These are phyloP conservation scores for Drosophila nebulosa DNA, from an alignment of 1,140 invertebrate genomes.

Conservation along the genomic window DNA sequence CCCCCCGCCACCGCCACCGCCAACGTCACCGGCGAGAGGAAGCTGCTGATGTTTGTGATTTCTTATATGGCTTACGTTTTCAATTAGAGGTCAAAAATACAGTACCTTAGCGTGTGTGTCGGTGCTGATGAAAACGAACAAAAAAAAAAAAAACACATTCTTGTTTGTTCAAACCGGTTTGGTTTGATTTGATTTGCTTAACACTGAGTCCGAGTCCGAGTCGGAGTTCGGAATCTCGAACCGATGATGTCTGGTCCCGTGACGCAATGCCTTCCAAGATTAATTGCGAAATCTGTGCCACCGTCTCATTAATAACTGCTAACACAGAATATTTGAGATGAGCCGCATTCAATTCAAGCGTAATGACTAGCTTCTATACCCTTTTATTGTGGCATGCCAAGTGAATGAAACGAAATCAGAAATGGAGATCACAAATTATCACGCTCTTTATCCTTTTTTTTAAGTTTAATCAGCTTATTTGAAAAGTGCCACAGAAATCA, in stretches of 20 bases:
- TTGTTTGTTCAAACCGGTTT: constrained; percentile 62
- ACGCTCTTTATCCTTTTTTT: too few relatives aligned
- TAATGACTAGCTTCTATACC: background rate
- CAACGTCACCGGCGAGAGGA: background rate
- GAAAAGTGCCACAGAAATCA: too few relatives aligned
- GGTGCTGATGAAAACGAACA: constrained; percentile 5
- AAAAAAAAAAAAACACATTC: constrained; percentile 16
- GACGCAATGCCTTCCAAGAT: constrained; percentile 26
- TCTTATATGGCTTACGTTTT: background rate
- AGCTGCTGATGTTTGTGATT: constrained; percentile 48
- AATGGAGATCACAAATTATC: too few relatives aligned
- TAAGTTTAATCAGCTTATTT: too few relatives aligned
- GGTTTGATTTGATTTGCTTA: constrained; percentile 26
- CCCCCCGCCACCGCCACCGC: too few relatives aligned
- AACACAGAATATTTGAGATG: constrained; percentile 3
- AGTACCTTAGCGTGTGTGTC: background rate
- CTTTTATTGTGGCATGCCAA: too few relatives aligned
- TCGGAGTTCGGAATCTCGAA: too few relatives aligned
- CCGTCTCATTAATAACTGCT: constrained; percentile 1
- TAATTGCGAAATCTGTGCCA: constrained; percentile 38
- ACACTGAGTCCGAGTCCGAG: background rate
- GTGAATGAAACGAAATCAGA: too few relatives aligned
- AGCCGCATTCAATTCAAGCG: background rate
- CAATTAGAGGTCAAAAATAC: constrained; percentile 28
- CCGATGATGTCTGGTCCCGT: background rate